Evolutionary conservation across 1,140 invertebrate genomes (phyloP).

Genomic region (Musca vetustissima): DNA sequence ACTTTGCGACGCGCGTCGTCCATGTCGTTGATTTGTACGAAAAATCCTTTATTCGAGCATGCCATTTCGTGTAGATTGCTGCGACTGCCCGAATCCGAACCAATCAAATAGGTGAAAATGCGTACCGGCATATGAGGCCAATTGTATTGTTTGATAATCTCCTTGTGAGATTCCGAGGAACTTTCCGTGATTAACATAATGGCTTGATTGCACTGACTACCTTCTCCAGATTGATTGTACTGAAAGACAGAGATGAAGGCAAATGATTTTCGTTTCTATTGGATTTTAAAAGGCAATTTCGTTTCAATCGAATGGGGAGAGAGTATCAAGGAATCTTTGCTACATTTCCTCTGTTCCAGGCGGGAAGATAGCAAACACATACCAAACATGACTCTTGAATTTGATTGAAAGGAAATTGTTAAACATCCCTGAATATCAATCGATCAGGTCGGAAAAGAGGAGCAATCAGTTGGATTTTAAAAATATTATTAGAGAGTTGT

Average conservation of each 20-base stretch:
- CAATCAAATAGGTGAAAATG: constrained; percentile 96
- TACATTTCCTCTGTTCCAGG: too few relatives aligned
- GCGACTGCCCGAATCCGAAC: constrained; percentile 84
- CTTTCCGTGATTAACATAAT: constrained; percentile 96
- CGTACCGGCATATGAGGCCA: constrained; percentile 88
- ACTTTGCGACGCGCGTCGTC: constrained; percentile 86
- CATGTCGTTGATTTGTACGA: constrained; percentile 78
- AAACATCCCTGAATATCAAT: too few relatives aligned
- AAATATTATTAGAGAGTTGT: background rate
- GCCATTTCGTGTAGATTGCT: constrained; percentile 90
- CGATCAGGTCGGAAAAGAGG: too few relatives aligned
- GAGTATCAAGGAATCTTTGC: too few relatives aligned
- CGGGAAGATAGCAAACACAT: too few relatives aligned
- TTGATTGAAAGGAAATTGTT: too few relatives aligned
- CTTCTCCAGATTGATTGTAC: constrained; percentile 79
- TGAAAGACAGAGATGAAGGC: constrained; percentile 48
- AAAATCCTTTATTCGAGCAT: constrained; percentile 94
- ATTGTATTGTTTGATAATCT: constrained; percentile 80
- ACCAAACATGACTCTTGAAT: too few relatives aligned
- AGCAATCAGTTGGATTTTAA: background rate
- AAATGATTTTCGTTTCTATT: too few relatives aligned
- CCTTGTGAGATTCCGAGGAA: constrained; percentile 67
- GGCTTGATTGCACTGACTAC: constrained; percentile 95
- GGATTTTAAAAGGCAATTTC: too few relatives aligned
- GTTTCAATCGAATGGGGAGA: too few relatives aligned